Evolutionary conservation across 2,113 vertebrate genomes (phyloP), one percentile per base, ranked within the genome.

Genomic region (Agapornis roseicollis): DNA sequence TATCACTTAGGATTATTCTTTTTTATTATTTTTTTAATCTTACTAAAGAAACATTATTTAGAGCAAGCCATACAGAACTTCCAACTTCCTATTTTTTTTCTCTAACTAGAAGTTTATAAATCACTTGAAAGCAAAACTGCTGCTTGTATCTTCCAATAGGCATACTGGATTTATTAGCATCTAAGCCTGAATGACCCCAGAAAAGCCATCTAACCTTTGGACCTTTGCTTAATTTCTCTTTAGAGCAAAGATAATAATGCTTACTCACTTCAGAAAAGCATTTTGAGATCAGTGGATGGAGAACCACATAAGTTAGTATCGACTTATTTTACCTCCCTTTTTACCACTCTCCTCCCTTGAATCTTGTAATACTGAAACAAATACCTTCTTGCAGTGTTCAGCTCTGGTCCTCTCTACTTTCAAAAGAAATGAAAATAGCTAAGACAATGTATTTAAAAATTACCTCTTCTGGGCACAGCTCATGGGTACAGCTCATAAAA

Each of bases 401-500:
- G n/a, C 10, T 70, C 58, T n/a, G 49, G 16, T n/a, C 29, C 53
- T 24, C 27, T 18, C 39, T 47, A 11, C 2, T 9, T 50, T 28
- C 74, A 64, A 27, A 0, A 52, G 10, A 80, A 4, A 76, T 8
- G 11, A 66, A 79, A 88, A 46, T 5, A 88, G 35, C 11, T 9
- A 69, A 33, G 42, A 88, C 17, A 90, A 58, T n/a, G 27, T 58
- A 92, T 35, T 88, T 49, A 3, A 39, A 94, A 73, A 93, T 98
- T 98, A 99, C 99, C 99, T 99, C 99, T 97, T 99, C 99, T 11
- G 99, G 99, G 95, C 99, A 99, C 1, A 99, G 98, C 91, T 99
- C 99, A 50, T 99, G 99, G 74, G 99, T 99, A 61, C 99, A 99
- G 98, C 99, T 99, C 99, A 99, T 99, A 94, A 99, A 99, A 97